phyloP scores from a whole-genome alignment of 2,113 vertebrate species.

The Hypanus sabinus region DNA sequence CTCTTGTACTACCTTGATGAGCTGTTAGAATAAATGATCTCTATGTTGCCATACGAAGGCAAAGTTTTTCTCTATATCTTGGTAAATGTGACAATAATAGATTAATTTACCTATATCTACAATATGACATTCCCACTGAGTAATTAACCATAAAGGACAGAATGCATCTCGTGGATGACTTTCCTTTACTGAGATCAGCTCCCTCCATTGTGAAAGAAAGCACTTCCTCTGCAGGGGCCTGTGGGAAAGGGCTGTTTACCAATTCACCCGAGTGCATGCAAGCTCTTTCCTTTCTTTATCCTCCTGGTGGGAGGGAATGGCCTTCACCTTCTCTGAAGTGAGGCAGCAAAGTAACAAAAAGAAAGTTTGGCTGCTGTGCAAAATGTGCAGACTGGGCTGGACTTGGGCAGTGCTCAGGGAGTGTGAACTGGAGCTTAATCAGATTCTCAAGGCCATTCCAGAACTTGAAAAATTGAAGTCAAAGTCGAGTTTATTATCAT shows the following conservation, averaged over 20 bases:
- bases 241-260: conserved; percentile 47
- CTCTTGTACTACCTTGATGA: no score
- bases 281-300: background rate
- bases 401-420: background rate
- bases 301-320: conserved; percentile 39
- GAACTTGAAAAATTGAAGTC: no score
- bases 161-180: background rate
- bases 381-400: background rate
- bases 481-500: no score
- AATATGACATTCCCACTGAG: background rate
- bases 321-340: conserved; percentile 48
- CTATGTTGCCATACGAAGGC: no score
- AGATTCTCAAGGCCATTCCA: conserved; percentile 29
- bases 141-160: background rate
- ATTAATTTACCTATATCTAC: background rate
- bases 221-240: conserved; percentile 48
- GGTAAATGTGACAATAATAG: no score
- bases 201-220: conserved; percentile 51
- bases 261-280: conserved; percentile 50
- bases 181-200: background rate
- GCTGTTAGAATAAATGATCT: no score
- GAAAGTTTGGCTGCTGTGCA: background rate
- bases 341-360: background rate
- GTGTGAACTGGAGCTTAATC: background rate
- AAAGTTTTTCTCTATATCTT: no score